Percentiles rank a stretch among this genome's conserved stretches.
Evolutionary conservation across 2,797 vertebrate genomes (phyloP).

Genomic region (Vespertilio murinus): DNA sequence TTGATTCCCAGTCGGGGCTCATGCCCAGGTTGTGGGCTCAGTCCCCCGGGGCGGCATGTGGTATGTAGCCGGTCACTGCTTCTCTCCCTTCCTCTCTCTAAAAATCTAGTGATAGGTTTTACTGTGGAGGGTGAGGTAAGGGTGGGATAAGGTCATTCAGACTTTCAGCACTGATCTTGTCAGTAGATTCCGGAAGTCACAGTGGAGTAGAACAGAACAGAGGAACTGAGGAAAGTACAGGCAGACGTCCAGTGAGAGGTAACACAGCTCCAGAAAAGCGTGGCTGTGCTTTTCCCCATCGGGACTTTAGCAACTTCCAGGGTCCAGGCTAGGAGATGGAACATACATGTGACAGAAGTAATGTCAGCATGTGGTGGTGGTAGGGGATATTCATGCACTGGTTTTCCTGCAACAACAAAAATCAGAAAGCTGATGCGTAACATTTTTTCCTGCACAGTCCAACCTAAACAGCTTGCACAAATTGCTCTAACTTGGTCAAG

Average conservation of each 20-base stretch:
- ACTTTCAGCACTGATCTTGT: neutral
- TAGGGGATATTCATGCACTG: neutral
- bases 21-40: no score
- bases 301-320: neutral
- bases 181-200: neutral
- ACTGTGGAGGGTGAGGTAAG: neutral
- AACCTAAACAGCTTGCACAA: neutral
- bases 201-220: neutral
- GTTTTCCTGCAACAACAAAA: neutral
- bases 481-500: conserved; percentile 26
- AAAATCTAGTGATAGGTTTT: neutral
- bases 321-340: neutral
- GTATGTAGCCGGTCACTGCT: no score
- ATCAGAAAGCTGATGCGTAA: neutral
- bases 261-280: neutral
- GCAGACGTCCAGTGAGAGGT: neutral
- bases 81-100: neutral
- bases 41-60: no score
- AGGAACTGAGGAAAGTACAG: neutral
- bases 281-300: neutral
- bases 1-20: no score
- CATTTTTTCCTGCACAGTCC: neutral
- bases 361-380: neutral
- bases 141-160: neutral
- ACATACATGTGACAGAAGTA: neutral